Evolutionary conservation across 2,888 invertebrate genomes (phyloP).

Genomic region (Euzophera pinguis): DNA sequence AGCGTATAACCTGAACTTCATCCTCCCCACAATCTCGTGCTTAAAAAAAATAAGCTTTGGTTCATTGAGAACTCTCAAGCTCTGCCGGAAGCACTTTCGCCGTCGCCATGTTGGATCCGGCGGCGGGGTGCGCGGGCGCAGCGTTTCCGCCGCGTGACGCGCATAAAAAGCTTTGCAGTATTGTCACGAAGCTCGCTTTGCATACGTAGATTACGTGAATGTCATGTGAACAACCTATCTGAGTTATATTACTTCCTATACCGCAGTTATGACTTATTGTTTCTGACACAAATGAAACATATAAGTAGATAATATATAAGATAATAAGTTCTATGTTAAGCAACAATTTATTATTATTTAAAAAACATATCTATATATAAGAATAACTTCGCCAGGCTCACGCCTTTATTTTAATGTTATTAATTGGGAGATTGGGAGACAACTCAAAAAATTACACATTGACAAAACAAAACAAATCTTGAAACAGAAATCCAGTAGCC

Average conservation of each 20-base stretch:
- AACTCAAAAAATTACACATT: too few relatives aligned
- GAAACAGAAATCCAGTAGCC: too few relatives aligned
- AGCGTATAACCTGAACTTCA: conserved; percentile 11
- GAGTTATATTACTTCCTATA: conserved; percentile 10
- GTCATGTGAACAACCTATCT: conserved; percentile 46
- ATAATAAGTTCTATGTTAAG: too few relatives aligned
- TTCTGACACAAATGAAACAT: background rate
- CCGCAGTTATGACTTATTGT: conserved; percentile 9
- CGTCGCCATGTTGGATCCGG: conserved; percentile 77
- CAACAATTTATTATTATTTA: too few relatives aligned
- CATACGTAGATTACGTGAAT: conserved; percentile 69
- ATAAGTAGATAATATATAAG: too few relatives aligned
- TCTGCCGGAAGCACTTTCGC: conserved; percentile 77
- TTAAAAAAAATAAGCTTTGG: conserved; percentile 44
- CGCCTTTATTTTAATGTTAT: too few relatives aligned
- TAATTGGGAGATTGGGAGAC: too few relatives aligned
- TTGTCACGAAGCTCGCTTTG: conserved; percentile 65
- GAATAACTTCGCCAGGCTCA: too few relatives aligned
- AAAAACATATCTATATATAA: too few relatives aligned
- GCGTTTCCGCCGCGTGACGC: conserved; percentile 74
- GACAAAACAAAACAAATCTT: too few relatives aligned
- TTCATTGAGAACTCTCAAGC: conserved; percentile 70
- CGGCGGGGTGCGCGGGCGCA: conserved; percentile 66
- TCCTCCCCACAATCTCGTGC: conserved; percentile 8
- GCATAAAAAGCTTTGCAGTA: conserved; percentile 69